Evolutionary conservation across 2,113 vertebrate species (phyloP).

Genomic region (Rhinoptilus africanus): DNA sequence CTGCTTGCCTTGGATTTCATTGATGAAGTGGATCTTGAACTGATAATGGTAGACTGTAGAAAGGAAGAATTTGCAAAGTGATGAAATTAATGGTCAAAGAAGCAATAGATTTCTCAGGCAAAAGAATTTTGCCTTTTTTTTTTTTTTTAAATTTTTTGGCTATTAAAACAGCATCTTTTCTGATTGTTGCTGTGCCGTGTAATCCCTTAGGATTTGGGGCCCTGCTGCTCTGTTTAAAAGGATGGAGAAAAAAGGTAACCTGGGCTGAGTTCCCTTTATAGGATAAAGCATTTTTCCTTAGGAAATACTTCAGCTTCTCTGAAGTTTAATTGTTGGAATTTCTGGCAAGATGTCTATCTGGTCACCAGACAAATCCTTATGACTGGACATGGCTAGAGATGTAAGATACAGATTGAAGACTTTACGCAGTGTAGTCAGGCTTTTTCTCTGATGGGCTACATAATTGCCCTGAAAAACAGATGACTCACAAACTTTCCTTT

Average conservation of each 20-base stretch:
- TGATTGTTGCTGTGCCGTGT: not conserved
- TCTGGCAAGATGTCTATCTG: not conserved
- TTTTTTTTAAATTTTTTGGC: not conserved
- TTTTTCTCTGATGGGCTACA: not conserved
- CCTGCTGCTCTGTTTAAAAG: not conserved
- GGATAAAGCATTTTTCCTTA: not conserved
- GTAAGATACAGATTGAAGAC: not conserved
- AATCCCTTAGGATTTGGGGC: not conserved
- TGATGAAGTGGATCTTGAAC: constrained; percentile 88
- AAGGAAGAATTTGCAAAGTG: not conserved
- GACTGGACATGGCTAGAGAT: not conserved
- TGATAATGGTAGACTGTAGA: constrained; percentile 89
- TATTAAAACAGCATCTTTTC: not conserved
- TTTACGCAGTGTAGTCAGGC: not conserved
- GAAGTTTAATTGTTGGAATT: not conserved
- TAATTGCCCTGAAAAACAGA: constrained; percentile 2
- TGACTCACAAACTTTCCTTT: not conserved
- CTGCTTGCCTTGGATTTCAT: constrained; percentile 71
- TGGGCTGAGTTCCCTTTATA: not conserved
- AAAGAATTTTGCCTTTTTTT: not conserved
- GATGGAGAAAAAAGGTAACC: not conserved
- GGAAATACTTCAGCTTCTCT: not conserved
- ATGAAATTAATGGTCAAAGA: not conserved
- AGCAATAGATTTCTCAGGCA: not conserved
- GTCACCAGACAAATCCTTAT: not conserved